Evolutionary conservation across 2,797 vertebrate genomes (phyloP), one percentile per base, ranked within the genome.

Genomic region (Rachycentron canadum): DNA sequence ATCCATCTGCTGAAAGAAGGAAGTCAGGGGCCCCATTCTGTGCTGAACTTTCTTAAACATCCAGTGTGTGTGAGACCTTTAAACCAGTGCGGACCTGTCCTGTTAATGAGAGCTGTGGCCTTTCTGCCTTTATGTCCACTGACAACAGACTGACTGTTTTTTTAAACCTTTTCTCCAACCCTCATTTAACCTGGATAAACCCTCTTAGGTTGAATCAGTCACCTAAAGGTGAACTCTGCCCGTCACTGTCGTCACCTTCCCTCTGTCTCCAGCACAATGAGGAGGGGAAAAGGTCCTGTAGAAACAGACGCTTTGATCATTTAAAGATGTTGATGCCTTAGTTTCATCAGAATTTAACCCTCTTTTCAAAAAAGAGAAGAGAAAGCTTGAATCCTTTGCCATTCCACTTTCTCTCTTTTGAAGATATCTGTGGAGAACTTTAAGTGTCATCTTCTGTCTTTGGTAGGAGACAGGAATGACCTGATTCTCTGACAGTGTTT

Each of bases 221-320:
- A 36, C 55, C 38, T 68, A 8, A 69, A 71, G 53, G 6, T 40
- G 7, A 8, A 55, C 12, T 40, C n/a, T 17, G 21, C 14, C 17
- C 40, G n/a, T 47, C 38, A 17, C 16, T 6, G 17, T 47, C 17
- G 43, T 21, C 62, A 17, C 61, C 25, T 45, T 28, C 30, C 36
- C 12, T 21, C 40, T 8, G 19, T 21, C 43, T 36, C 12, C 73
- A 17, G 16, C 17, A 40, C 13, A 19, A 12, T 9, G 23, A 49
- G 53, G 40, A 59, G 13, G 10, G 50, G 56, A 36, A 53, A 59
- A 62, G 47, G 57, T 65, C 34, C 13, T 32, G 67, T 14, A 41
- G 9, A n/a, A 47, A 66, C 43, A 4, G 2, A n/a, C 34, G n/a
- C 45, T 52, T 76, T 56, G 70, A 28, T 78, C 56, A 23, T 21